phyloP scores from a whole-genome alignment of 2,888 invertebrate genomes.

The Agrochola lychnidis region DNA sequence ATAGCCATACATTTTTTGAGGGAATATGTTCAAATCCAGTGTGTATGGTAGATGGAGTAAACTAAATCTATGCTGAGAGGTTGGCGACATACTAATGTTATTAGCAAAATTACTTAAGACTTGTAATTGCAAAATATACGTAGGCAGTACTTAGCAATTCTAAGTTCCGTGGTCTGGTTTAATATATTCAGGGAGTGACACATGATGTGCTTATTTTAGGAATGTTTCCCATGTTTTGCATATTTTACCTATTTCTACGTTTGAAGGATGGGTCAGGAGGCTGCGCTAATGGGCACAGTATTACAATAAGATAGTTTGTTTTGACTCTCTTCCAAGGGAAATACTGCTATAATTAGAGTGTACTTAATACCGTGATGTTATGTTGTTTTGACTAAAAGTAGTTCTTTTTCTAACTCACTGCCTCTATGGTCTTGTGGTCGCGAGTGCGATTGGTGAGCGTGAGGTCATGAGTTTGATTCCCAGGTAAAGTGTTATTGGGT shows the following conservation, averaged over 20 bases:
- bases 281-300: not conserved
- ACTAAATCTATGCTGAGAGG: conserved; percentile 1
- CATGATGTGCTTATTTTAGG: conserved; percentile 38
- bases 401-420: not conserved
- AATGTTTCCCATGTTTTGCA: conserved; percentile 28
- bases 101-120: conserved; percentile 55
- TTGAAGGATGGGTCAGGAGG: conserved; percentile 21
- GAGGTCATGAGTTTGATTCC: not conserved
- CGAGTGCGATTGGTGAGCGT: not conserved
- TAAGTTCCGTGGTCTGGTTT: conserved; percentile 23
- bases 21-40: not conserved
- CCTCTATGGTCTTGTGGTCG: not conserved
- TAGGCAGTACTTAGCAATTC: conserved; percentile 50
- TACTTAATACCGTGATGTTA: no score
- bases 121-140: conserved; percentile 47
- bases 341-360: not conserved
- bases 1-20: no score
- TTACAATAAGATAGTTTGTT: not conserved
- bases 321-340: not conserved
- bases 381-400: not conserved
- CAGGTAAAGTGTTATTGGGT: no score
- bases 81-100: conserved; percentile 14
- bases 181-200: conserved; percentile 44
- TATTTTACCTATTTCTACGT: conserved; percentile 25
- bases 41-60: conserved; percentile 21